Base-by-base conservation (phyloP, 2,888 invertebrate species). In the Steinernema hermaphroditum region DNA sequence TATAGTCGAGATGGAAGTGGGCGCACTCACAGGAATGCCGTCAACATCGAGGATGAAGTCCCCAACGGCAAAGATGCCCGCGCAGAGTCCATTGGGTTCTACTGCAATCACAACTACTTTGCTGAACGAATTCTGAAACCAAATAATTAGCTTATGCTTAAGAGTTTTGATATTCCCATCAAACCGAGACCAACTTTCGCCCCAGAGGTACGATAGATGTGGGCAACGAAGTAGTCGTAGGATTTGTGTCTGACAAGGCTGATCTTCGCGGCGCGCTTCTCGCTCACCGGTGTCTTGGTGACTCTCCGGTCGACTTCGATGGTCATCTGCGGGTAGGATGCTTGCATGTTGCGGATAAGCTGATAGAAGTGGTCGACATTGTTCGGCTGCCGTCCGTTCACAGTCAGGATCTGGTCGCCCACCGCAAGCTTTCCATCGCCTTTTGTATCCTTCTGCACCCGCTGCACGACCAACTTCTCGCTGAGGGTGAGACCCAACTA, bases 341-440 rank as follows among this genome's bases (percentile, higher is more conserved):
- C 22, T 16, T 46, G 46, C 46, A 46, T 46, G n/a, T 19, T 46
- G 4, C 46, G 16, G 46, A 71, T 27, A 6, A 37, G 54, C 37
- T 49, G 29, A 57, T 29, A 71, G 57, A 54, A 41, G 19, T 54
- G 41, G 24, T 71, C 50, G 32, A 49, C 50, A 57, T 57, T 41
- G 12, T 71, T 19, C 22, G 41, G 29, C 50, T 12, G 24, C 8
- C 24, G n/a, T 32, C 71, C 71, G 54, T 57, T 41, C 8, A 71
- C 71, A 29, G 27, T 32, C 16, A 50, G 16, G 41, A 71, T 50
- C n/a, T 29, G 29, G 41, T 71, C 71, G 12, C 71, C 71, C 0
- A 71, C 37, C 1, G 34, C 49, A 16, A 71, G 32, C 27, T 57
- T 50, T 34, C 71, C 71, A 16, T 71, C 57, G 34, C 37, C 71